Percentiles rank a stretch among this genome's conserved stretches.
These are phyloP conservation scores for Caenorhabditis inopinata DNA, from an alignment of 1,140 invertebrate genomes.

Conservation along the genomic window DNA sequence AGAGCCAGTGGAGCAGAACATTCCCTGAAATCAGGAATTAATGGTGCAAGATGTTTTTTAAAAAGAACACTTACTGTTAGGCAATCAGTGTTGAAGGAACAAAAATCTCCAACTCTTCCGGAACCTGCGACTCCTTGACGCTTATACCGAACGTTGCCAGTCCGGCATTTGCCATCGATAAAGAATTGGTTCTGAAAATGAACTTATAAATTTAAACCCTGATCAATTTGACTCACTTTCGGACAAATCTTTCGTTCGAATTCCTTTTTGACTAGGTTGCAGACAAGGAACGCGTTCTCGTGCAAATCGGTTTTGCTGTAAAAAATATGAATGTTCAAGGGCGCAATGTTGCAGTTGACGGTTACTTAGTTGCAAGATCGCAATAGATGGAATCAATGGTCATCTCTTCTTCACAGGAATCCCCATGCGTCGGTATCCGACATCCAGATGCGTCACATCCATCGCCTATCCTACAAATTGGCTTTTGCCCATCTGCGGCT, in stretches of 20 bases:
- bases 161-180: slow-evolving; percentile 57
- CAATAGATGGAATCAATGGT: slow-evolving; percentile 56
- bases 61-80: slow-evolving; percentile 52
- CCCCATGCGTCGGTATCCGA: slow-evolving; percentile 42
- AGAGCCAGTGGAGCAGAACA: slow-evolving; percentile 65
- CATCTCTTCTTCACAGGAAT: slow-evolving; percentile 42
- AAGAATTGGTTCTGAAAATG: slow-evolving; percentile 54
- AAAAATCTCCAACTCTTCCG: slow-evolving; percentile 62
- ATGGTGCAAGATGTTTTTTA: not conserved
- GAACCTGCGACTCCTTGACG: slow-evolving; percentile 63
- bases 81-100: slow-evolving; percentile 65
- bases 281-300: slow-evolving; percentile 58
- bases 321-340: no score
- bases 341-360: no score
- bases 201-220: no score
- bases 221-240: slow-evolving; percentile 36
- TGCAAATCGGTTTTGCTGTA: slow-evolving; percentile 61
- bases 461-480: slow-evolving; percentile 51
- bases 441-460: slow-evolving; percentile 44
- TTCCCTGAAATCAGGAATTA: slow-evolving; percentile 50
- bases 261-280: slow-evolving; percentile 51
- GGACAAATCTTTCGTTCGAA: slow-evolving; percentile 51
- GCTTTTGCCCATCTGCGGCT: slow-evolving; percentile 10
- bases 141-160: slow-evolving; percentile 53
- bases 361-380: slow-evolving; percentile 55